Percentiles rank a stretch among this genome's conserved stretches.
Conservation (phyloP, 2,888 invertebrate genomes). For the Drosophila merina region DNA sequence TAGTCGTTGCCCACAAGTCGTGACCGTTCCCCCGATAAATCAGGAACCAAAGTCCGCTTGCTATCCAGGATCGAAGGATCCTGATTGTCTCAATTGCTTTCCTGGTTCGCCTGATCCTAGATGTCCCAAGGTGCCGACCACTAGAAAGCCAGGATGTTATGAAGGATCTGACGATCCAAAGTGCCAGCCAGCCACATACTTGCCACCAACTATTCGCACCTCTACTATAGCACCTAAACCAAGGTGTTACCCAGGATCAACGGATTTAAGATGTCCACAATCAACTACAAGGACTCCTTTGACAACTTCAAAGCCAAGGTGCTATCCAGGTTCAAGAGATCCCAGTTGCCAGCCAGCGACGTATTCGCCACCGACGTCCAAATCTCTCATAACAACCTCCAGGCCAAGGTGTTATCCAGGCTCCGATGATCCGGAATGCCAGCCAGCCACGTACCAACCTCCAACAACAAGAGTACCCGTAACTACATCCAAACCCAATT, state of each 20-base stretch:
- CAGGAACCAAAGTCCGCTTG: slow-evolving; percentile 7
- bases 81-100: slow-evolving; percentile 25
- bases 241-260: slow-evolving; percentile 25
- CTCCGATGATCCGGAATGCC: slow-evolving; percentile 24
- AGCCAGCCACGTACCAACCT: background rate
- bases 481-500: slow-evolving; percentile 9
- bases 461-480: slow-evolving; percentile 13
- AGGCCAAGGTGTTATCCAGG: slow-evolving; percentile 14
- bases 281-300: slow-evolving; percentile 1
- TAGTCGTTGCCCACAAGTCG: slow-evolving; percentile 18
- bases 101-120: slow-evolving; percentile 29
- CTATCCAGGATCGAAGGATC: slow-evolving; percentile 22
- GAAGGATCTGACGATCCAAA: slow-evolving; percentile 27
- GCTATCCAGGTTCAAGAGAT: slow-evolving; percentile 43
- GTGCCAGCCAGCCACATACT: slow-evolving; percentile 31
- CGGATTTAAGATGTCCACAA: slow-evolving; percentile 17
- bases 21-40: background rate
- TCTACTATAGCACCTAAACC: slow-evolving; percentile 9
- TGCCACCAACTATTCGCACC: slow-evolving; percentile 12
- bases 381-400: background rate
- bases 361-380: slow-evolving; percentile 9
- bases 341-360: background rate
- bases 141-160: slow-evolving; percentile 18
- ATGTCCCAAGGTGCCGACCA: slow-evolving; percentile 31
- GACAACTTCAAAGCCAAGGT: slow-evolving; percentile 31